Evolutionary conservation across 2,797 vertebrate species (phyloP).

Genomic region (Bradypus variegatus): DNA sequence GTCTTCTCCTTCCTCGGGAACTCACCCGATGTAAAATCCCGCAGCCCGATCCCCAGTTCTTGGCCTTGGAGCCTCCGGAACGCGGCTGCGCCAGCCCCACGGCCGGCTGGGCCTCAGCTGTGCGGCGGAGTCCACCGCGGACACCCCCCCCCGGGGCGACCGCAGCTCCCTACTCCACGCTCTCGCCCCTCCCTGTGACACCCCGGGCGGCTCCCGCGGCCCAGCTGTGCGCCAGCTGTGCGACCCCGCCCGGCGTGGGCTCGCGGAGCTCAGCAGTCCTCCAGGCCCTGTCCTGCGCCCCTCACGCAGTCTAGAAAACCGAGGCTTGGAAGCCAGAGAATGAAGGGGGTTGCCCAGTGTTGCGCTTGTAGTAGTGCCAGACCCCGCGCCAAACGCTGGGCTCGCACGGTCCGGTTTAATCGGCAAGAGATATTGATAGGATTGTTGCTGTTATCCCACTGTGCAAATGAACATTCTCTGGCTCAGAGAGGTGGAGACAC

Average conservation of each 20-base stretch:
- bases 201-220: not conserved
- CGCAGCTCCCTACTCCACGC: not conserved
- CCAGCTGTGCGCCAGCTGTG: constrained; percentile 12
- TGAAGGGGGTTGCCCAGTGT: not conserved
- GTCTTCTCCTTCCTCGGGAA: not conserved
- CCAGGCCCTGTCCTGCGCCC: not conserved
- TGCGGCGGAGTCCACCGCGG: rapidly evolving
- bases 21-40: not conserved
- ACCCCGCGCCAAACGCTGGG: not conserved
- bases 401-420: rapidly evolving
- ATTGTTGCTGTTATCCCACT: rapidly evolving
- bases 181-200: not conserved
- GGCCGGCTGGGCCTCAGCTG: not conserved
- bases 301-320: not conserved
- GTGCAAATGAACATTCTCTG: not conserved
- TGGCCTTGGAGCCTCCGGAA: not conserved
- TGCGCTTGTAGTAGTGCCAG: not conserved
- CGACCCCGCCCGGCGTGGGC: rapidly evolving
- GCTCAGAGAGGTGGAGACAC: too few relatives aligned
- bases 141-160: rapidly evolving
- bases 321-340: not conserved
- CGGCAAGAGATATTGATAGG: not conserved
- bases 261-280: rapidly evolving
- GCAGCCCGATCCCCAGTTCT: not conserved
- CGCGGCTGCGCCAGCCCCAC: rapidly evolving